Percentiles rank a stretch among this genome's conserved stretches.
phyloP scores from a whole-genome alignment of 2,113 vertebrate genomes.

The Coregonus clupeaformis region DNA sequence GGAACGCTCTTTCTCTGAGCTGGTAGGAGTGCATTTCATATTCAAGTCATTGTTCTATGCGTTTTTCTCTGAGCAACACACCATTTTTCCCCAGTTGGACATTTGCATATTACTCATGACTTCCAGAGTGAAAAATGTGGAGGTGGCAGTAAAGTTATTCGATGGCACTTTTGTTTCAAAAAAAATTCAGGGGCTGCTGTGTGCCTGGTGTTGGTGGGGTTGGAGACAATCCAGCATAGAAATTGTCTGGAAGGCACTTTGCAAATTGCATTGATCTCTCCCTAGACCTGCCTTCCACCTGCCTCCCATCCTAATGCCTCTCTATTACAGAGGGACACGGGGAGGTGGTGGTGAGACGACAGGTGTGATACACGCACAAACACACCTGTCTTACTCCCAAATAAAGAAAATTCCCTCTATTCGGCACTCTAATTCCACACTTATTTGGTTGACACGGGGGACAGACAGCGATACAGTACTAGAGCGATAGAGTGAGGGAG shows the following conservation, averaged over 20 bases:
- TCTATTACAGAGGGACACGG: conserved; percentile 9
- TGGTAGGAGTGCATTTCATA: conserved; percentile 13
- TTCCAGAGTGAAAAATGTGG: conserved; percentile 26
- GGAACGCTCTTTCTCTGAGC: background rate
- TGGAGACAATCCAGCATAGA: conserved; percentile 48
- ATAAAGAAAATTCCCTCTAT: background rate
- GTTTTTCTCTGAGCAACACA: conserved; percentile 5
- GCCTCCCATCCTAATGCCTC: conserved; percentile 53
- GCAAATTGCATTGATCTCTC: conserved; percentile 67
- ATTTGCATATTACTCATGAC: conserved; percentile 31
- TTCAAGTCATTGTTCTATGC: conserved; percentile 12
- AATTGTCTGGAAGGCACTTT: conserved; percentile 61
- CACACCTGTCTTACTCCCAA: background rate
- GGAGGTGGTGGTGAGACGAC: conserved; percentile 10
- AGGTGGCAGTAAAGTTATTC: conserved; percentile 22
- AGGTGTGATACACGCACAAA: background rate
- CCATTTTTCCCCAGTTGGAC: background rate
- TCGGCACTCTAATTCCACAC: conserved; percentile 14
- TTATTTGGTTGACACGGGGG: conserved; percentile 10
- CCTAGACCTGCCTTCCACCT: conserved; percentile 53
- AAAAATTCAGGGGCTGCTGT: background rate
- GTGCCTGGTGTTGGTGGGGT: conserved; percentile 11
- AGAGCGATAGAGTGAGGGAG: background rate
- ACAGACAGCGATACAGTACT: background rate
- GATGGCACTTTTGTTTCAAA: background rate